A percentile compares a stretch with the other conserved stretches of the same genome.
Conservation (phyloP, 2,888 invertebrate genomes). For the Orchesella flavescens region DNA sequence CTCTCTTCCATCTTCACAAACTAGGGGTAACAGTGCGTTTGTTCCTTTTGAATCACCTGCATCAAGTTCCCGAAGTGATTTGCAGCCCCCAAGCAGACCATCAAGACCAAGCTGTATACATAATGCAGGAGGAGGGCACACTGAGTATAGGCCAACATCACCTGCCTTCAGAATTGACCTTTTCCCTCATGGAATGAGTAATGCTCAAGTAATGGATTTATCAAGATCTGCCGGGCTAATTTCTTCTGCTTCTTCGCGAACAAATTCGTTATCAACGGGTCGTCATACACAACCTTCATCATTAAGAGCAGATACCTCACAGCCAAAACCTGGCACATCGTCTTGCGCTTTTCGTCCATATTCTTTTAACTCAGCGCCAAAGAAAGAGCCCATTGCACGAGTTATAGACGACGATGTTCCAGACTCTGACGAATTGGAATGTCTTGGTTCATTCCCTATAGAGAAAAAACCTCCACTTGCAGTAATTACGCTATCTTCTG, state of each 20-base stretch:
- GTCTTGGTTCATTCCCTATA: slow-evolving; percentile 69
- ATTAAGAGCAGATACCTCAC: not conserved
- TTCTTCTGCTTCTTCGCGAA: slow-evolving; percentile 1
- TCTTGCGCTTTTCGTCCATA: not conserved
- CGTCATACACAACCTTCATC: not conserved
- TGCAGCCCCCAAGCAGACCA: slow-evolving; percentile 26
- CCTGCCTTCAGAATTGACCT: slow-evolving; percentile 48
- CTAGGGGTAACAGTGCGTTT: slow-evolving; percentile 37
- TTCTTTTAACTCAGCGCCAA: not conserved
- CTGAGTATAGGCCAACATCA: not conserved
- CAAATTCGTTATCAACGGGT: not conserved
- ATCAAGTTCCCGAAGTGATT: not conserved
- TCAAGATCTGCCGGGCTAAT: slow-evolving; percentile 52
- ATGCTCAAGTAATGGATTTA: slow-evolving; percentile 57
- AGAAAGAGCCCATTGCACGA: not conserved
- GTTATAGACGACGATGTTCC: not conserved
- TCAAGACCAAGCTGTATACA: slow-evolving; percentile 54
- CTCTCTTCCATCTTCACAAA: too few relatives aligned
- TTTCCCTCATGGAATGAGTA: slow-evolving; percentile 46
- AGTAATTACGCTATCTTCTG: slow-evolving; percentile 70
- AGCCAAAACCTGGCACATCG: not conserved
- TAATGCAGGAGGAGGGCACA: not conserved
- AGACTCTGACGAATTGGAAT: slow-evolving; percentile 67
- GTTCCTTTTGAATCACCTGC: slow-evolving; percentile 23
- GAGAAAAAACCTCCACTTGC: slow-evolving; percentile 70